A percentile compares a stretch with the other conserved stretches of the same genome.
phyloP scores from a whole-genome alignment of 1,140 invertebrate genomes.

The Drosophila hydei region DNA sequence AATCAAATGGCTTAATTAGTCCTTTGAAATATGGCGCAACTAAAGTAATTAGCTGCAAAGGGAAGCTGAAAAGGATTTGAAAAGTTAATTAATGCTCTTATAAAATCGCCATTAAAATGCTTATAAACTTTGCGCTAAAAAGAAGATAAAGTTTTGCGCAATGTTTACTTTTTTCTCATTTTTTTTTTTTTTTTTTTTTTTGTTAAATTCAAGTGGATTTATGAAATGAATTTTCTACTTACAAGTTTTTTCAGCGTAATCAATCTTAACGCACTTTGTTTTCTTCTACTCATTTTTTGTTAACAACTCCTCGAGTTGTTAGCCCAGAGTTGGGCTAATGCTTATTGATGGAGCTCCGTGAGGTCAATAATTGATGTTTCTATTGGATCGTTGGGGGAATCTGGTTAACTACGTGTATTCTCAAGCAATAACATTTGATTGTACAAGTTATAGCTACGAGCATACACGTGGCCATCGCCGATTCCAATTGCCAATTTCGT shows the following conservation, averaged over 20 bases:
- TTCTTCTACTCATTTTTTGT: not conserved
- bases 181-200: not conserved
- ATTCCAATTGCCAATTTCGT: constrained; percentile 71
- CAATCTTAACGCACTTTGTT: constrained; percentile 39
- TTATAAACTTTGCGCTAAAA: constrained; percentile 16
- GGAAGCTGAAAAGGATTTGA: not conserved
- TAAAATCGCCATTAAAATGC: constrained; percentile 21
- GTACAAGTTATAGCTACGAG: constrained; percentile 97
- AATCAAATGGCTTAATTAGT: constrained; percentile 9
- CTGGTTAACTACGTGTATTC: constrained; percentile 97
- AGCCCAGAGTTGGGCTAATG: constrained; percentile 24
- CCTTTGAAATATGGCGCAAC: constrained; percentile 8
- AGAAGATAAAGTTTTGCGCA: constrained; percentile 2
- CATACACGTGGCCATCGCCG: constrained; percentile 96
- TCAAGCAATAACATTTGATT: constrained; percentile 98
- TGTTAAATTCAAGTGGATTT: not conserved
- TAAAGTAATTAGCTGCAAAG: constrained; percentile 13
- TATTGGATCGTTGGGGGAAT: constrained; percentile 70
- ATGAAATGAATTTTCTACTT: constrained; percentile 2
- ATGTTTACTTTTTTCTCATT: constrained; percentile 1
- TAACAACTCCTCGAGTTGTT: constrained; percentile 33
- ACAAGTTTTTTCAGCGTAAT: constrained; percentile 21
- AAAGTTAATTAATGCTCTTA: constrained; percentile 16
- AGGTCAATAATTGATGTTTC: constrained; percentile 33
- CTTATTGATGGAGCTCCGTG: constrained; percentile 33